phyloP scores from a whole-genome alignment of 2,797 vertebrate genomes.

The Rhynchotus rufescens region DNA sequence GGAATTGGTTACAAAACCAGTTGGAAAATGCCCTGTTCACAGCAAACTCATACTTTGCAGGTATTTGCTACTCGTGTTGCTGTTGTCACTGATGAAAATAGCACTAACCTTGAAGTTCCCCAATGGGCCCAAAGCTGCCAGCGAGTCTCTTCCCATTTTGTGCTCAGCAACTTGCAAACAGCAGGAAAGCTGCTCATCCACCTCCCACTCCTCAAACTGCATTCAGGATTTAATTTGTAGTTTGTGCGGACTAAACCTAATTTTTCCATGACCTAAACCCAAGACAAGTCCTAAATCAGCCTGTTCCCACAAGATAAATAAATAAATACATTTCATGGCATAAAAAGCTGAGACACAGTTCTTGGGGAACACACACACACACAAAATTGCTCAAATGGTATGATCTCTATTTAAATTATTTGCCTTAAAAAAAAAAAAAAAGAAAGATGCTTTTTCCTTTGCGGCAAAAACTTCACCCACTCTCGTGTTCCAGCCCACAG shows the following conservation, averaged over 20 bases:
- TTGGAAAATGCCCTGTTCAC: not conserved
- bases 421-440: not conserved
- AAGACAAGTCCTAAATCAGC: not conserved
- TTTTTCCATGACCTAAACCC: not conserved
- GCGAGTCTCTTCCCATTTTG: not conserved
- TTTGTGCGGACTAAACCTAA: not conserved
- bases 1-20: not conserved
- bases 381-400: not conserved
- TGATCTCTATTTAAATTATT: conserved; percentile 63
- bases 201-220: no score
- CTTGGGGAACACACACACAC: not conserved
- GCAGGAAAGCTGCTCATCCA: not conserved
- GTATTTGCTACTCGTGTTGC: not conserved
- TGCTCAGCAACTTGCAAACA: not conserved
- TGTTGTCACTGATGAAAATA: not conserved
- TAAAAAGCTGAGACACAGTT: conserved; percentile 29
- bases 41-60: not conserved
- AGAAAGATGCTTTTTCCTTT: conserved; percentile 43
- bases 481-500: conserved; percentile 60
- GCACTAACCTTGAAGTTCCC: rapidly evolving
- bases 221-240: not conserved
- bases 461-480: conserved; percentile 63
- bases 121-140: not conserved
- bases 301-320: not conserved
- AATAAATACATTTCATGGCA: not conserved